phyloP scores from a whole-genome alignment of 2,113 vertebrate species.

The Zapus hudsonius region DNA sequence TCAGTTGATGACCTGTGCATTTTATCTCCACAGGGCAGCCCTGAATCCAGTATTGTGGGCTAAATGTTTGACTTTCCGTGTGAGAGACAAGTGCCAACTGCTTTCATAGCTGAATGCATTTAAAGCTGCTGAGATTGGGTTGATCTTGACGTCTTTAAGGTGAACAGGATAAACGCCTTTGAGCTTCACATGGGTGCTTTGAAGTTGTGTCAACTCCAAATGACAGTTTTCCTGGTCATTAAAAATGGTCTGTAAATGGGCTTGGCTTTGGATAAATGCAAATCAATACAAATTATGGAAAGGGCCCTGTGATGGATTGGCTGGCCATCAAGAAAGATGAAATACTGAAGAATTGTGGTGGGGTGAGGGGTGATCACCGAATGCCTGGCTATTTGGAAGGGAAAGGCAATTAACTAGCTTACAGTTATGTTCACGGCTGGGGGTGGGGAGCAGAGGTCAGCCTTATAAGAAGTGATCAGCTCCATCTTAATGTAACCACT shows the following conservation, averaged over 20 bases:
- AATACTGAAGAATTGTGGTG: neutral
- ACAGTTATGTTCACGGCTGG: neutral
- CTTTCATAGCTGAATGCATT: neutral
- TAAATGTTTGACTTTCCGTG: neutral
- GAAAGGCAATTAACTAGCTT: conserved; percentile 56
- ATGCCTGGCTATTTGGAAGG: conserved; percentile 15
- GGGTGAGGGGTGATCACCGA: neutral
- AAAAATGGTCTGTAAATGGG: conserved; percentile 66
- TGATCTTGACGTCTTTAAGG: conserved; percentile 4
- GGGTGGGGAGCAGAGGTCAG: neutral
- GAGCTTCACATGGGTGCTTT: conserved; percentile 16
- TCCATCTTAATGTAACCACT: neutral
- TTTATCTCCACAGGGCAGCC: neutral
- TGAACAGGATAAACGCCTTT: neutral
- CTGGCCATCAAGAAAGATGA: conserved; percentile 65
- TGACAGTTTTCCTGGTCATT: conserved; percentile 51
- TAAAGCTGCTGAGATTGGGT: neutral
- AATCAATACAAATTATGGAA: conserved; percentile 74
- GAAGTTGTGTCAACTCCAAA: conserved; percentile 35
- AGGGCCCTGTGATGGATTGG: conserved; percentile 28
- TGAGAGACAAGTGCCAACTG: conserved; percentile 13
- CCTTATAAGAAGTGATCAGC: conserved; percentile 42
- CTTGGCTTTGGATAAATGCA: conserved; percentile 49
- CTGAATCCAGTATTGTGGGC: neutral
- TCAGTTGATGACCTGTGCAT: neutral